Percentiles rank a stretch among this genome's conserved stretches.
Evolutionary conservation across 2,888 invertebrate genomes (phyloP).

Genomic region (Thymelicus lineola): DNA sequence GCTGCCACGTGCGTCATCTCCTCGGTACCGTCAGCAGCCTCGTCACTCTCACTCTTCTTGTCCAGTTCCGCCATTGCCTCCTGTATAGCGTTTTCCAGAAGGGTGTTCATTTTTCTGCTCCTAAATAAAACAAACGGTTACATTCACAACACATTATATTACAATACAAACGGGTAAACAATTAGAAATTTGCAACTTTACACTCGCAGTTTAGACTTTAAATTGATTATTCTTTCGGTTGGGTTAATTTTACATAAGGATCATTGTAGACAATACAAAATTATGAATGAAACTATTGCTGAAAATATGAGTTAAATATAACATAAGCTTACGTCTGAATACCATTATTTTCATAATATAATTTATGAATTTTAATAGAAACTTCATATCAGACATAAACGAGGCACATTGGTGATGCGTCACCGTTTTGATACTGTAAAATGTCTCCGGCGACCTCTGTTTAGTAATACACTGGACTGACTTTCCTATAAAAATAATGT

Average conservation of each 20-base stretch:
- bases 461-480: background rate
- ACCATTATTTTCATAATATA: too few relatives aligned
- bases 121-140: conserved; percentile 74
- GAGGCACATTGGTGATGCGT: background rate
- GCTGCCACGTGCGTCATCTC: conserved; percentile 40
- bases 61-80: conserved; percentile 96
- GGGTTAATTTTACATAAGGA: conserved; percentile 67
- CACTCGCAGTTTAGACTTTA: too few relatives aligned
- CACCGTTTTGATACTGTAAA: background rate
- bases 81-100: conserved; percentile 96
- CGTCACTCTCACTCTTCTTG: conserved; percentile 81
- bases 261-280: background rate
- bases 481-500: background rate
- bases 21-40: conserved; percentile 8
- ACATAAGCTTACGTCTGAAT: too few relatives aligned
- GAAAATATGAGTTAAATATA: background rate
- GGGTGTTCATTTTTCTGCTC: conserved; percentile 96
- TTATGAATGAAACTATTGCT: background rate
- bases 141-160: background rate
- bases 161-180: background rate
- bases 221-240: conserved; percentile 59
- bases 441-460: background rate
- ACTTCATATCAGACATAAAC: background rate
- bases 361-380: background rate
- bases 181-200: background rate